These are phyloP conservation scores for Pyrrhia umbra DNA, from an alignment of 2,888 invertebrate genomes.

Conservation along the genomic window DNA sequence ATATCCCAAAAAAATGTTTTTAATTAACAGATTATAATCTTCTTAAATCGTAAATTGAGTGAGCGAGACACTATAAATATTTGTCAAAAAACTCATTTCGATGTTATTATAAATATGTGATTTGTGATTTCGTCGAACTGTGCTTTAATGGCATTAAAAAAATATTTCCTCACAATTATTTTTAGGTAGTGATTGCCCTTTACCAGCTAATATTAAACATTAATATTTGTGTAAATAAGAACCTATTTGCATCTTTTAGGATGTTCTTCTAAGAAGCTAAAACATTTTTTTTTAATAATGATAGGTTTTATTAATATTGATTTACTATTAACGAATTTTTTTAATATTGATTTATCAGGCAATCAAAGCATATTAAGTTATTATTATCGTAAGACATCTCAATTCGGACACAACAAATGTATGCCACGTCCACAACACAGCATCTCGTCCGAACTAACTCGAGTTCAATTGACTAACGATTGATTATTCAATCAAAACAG, in stretches of 20 bases:
- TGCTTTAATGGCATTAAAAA: slow-evolving; percentile 21
- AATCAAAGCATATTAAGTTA: neutral
- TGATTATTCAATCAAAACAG: slow-evolving; percentile 89
- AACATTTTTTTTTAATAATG: no score
- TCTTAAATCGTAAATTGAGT: slow-evolving; percentile 70
- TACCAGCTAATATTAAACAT: no score
- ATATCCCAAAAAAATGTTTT: slow-evolving; percentile 61
- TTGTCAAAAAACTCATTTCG: slow-evolving; percentile 67
- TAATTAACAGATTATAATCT: slow-evolving; percentile 77
- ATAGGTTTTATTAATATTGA: no score
- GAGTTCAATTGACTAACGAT: slow-evolving; percentile 89
- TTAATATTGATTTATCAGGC: no score
- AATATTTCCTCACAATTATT: neutral
- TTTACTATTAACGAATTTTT: no score
- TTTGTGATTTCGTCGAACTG: slow-evolving; percentile 49
- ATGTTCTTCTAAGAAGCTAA: no score
- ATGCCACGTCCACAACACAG: slow-evolving; percentile 52
- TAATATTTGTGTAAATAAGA: no score
- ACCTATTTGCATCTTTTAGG: no score
- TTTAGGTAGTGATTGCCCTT: no score
- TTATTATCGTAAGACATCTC: slow-evolving; percentile 7
- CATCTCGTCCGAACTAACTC: slow-evolving; percentile 72
- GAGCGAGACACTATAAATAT: slow-evolving; percentile 68
- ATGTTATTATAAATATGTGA: slow-evolving; percentile 52
- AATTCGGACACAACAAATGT: slow-evolving; percentile 38